Evolutionary conservation across 2,113 vertebrate species (phyloP).

Genomic region (Ia io): DNA sequence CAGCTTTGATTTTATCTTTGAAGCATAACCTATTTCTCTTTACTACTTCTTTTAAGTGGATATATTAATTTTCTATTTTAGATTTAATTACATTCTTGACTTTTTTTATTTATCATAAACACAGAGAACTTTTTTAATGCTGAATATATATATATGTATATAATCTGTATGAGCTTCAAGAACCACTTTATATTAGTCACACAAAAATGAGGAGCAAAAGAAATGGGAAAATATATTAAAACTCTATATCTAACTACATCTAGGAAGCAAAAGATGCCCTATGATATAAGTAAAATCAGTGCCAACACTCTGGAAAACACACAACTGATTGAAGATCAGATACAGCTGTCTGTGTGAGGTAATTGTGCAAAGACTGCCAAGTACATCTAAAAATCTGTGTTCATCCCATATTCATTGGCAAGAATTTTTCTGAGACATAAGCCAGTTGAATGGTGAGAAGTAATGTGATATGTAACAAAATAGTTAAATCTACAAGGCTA

Average conservation of each 20-base stretch:
- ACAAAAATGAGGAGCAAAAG: conserved; percentile 69
- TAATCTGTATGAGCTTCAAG: conserved; percentile 34
- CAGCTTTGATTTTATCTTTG: background rate
- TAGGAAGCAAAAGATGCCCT: conserved; percentile 57
- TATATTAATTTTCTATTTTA: conserved; percentile 47
- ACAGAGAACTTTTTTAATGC: conserved; percentile 30
- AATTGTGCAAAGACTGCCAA: conserved; percentile 66
- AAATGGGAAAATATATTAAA: conserved; percentile 52
- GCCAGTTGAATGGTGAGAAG: conserved; percentile 53
- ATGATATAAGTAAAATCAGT: conserved; percentile 61
- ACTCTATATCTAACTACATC: conserved; percentile 65
- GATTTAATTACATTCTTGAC: conserved; percentile 36
- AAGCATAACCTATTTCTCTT: conserved; percentile 11
- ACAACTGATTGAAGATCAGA: conserved; percentile 76
- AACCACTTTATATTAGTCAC: conserved; percentile 51
- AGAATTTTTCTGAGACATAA: conserved; percentile 56
- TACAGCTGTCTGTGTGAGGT: conserved; percentile 75
- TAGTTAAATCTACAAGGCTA: conserved; percentile 53
- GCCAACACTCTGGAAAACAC: conserved; percentile 67
- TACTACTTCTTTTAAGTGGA: background rate
- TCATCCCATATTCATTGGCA: conserved; percentile 68
- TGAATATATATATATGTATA: background rate
- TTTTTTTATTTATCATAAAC: conserved; percentile 57
- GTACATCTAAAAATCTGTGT: conserved; percentile 62
- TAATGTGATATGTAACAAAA: conserved; percentile 59